Base-by-base conservation (phyloP, 2,797 vertebrate species). In the Petrocephalus sullivani region DNA sequence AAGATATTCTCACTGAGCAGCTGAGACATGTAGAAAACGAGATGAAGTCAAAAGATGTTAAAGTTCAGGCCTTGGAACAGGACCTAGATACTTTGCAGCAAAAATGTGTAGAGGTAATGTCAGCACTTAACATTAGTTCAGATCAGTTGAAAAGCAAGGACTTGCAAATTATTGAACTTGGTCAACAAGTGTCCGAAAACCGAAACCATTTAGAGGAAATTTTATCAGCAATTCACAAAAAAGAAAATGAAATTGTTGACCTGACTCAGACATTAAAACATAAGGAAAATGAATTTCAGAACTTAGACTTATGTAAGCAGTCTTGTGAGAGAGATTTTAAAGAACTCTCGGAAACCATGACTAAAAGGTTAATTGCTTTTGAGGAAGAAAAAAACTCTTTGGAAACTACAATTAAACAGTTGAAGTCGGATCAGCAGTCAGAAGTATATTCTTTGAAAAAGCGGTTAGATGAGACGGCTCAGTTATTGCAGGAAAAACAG, bases 81-180 rank as follows among this genome's bases (percentile, higher is more conserved):
- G 96, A 97, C 89, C 90, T 97, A 91, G 94, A 96, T 92, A 87
- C 91, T 91, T 91, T 97, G 91, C 96, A 97, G 89, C 92, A 94
- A 88, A 94, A 95, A 82, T 92, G 97, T 87, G 92, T 92, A 1
- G 94, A 93, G 89, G 95, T 95, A 6, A 92, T 95, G 0, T 92
- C 94, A 53, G 93, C 93, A 0, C 92, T 97, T 37, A 92, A 93
- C 75, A 92, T 88, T 51, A 95, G 95, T 41, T 95, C 94, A 19
- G 92, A 95, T 88, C 94, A 94, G 2, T 91, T 96, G 87, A 94
- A 93, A 84, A 93, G 94, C 7, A 94, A 94, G 90, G 90, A 93
- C 91, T 23, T 88, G n/a, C 93, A 95, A 90, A 92, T 92, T 2
- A 88, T 90, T 84, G 90, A 90, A 81, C 85, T 87, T 90, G 89